Conservation (phyloP, 2,113 vertebrate genomes). For the Malurus cyaneus region DNA sequence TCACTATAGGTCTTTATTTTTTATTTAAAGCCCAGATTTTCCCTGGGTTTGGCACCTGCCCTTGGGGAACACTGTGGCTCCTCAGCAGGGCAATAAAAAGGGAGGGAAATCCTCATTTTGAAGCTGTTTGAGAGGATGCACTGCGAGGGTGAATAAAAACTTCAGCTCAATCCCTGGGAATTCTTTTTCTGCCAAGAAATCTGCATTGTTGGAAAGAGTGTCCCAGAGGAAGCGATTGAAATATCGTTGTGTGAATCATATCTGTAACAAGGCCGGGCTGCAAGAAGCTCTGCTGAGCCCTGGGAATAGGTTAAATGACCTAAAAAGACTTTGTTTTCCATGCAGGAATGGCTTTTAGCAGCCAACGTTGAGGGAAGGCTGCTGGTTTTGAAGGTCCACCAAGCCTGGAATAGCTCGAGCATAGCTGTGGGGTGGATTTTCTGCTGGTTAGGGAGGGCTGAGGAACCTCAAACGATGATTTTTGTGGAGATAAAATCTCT, state of each 20-base stretch:
- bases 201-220: constrained; percentile 32
- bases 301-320: constrained; percentile 12
- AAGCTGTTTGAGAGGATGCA: neutral
- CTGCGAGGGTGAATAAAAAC: neutral
- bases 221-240: constrained; percentile 63
- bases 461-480: neutral
- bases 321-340: neutral
- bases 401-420: neutral
- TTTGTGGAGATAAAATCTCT: neutral
- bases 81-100: neutral
- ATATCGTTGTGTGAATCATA: constrained; percentile 43
- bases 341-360: neutral
- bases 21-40: neutral
- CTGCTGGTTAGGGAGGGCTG: neutral
- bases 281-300: constrained; percentile 12
- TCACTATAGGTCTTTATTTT: neutral
- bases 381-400: neutral
- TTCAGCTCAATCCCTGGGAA: constrained; percentile 30
- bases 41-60: neutral
- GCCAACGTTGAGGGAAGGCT: neutral
- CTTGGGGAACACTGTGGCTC: neutral
- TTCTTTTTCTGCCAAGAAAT: constrained; percentile 43
- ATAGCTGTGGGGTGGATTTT: neutral
- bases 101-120: neutral
- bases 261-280: neutral